phyloP scores from a whole-genome alignment of 2,888 invertebrate species.

The Eupsilia transversa region DNA sequence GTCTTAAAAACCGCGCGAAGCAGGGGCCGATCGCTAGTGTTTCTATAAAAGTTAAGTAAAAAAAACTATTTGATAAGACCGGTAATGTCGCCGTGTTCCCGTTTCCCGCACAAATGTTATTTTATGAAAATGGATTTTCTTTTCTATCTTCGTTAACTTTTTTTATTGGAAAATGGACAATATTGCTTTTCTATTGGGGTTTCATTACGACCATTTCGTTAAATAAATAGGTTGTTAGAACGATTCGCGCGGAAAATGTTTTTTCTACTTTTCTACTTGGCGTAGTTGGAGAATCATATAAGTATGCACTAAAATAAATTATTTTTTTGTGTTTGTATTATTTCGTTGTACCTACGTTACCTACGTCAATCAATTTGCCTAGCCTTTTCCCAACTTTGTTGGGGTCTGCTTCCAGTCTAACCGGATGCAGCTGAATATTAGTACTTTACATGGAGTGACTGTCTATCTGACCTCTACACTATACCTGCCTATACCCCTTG shows the following conservation, averaged over 20 bases:
- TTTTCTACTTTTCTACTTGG: conserved; percentile 14
- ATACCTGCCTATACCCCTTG: too few relatives aligned
- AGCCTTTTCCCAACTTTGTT: too few relatives aligned
- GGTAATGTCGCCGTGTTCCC: conserved; percentile 64
- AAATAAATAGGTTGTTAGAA: conserved; percentile 42
- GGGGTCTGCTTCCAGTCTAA: too few relatives aligned
- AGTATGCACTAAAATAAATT: background rate
- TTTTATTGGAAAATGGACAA: conserved; percentile 51
- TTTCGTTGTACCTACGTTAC: too few relatives aligned
- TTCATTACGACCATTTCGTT: conserved; percentile 58
- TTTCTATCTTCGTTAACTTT: conserved; percentile 54
- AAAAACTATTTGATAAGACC: conserved; percentile 67
- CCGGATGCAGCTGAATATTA: too few relatives aligned
- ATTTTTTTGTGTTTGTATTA: background rate
- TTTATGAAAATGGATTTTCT: conserved; percentile 67
- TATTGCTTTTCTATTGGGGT: conserved; percentile 60
- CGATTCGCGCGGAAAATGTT: conserved; percentile 12
- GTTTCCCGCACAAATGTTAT: conserved; percentile 62
- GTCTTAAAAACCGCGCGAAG: background rate
- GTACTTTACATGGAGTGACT: too few relatives aligned
- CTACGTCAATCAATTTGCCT: too few relatives aligned
- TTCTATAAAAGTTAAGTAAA: conserved; percentile 48
- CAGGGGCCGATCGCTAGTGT: conserved; percentile 12
- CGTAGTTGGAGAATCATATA: background rate
- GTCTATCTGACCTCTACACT: too few relatives aligned